Evolutionary conservation across 2,888 invertebrate genomes (phyloP), one percentile per base, ranked within the genome.

Genomic region (Sinodicranocentrus sp.): DNA sequence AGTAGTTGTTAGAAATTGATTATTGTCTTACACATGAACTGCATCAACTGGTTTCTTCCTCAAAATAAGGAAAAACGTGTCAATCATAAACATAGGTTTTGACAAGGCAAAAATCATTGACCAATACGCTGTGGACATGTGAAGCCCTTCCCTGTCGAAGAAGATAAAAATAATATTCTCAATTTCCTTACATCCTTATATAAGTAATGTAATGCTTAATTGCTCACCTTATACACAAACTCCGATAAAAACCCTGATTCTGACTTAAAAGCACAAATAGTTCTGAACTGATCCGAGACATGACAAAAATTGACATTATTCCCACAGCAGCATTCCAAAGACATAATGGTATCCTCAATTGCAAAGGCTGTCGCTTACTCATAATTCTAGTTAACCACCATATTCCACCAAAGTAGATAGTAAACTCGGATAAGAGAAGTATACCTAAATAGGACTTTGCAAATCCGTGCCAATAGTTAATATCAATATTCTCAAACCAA

Each of bases 81-180:
- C 75, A n/a, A 76, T 17, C 33, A 52, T 54, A 26, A 76, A 76
- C 1, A 63, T 65, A 5, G 75, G 65, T 33, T 76, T 76, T 5
- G 65, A 52, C 8, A 76, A 65, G n/a, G 43, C 39, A 6, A 76
- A 65, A 0, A 76, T 0, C 13, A 76, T 15, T 6, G 65, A 21
- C 75, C 75, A 76, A 33, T 52, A 76, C 1, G 65, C 65, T 13
- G 75, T 76, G n/a, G 75, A 76, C 75, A 76, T 76, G 21, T 76
- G 75, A 1, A 76, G 54, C 10, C 75, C 75, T 65, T 76, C 75
- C 23, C 75, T 76, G 54, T n/a, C n/a, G n/a, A n/a, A n/a, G n/a
- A n/a, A n/a, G n/a, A n/a, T n/a, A n/a, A n/a, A n/a, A n/a, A 10
- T 33, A 33, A 33, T 10, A 33, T 33, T 10, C 10, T 33, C 33